phyloP scores from a whole-genome alignment of 2,113 vertebrate genomes.

The Rhinolophus sinicus region DNA sequence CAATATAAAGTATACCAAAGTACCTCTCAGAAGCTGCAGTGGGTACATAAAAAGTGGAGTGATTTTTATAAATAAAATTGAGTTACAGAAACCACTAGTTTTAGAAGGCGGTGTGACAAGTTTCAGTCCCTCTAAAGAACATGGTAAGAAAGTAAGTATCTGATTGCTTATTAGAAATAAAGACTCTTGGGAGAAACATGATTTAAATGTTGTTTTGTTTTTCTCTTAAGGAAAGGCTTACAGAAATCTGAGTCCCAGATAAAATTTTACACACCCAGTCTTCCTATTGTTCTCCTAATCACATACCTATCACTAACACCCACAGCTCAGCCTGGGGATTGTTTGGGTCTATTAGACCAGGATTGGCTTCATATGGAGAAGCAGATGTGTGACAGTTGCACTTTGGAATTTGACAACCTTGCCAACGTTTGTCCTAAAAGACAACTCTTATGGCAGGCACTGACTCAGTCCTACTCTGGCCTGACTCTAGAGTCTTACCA shows the following conservation, averaged over 20 bases:
- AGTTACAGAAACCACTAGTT: background rate
- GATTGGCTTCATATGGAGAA: background rate
- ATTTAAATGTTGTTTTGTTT: background rate
- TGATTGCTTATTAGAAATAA: background rate
- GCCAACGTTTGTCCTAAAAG: background rate
- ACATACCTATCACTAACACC: background rate
- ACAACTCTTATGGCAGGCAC: background rate
- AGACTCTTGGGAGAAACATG: background rate
- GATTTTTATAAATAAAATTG: background rate
- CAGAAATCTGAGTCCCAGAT: background rate
- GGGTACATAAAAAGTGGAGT: background rate
- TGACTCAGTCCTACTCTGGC: background rate
- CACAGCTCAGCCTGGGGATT: too few relatives aligned
- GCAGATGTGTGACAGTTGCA: background rate
- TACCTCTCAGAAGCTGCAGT: background rate
- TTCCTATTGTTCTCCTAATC: background rate
- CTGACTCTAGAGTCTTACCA: background rate
- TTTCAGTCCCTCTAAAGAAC: background rate
- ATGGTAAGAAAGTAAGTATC: background rate
- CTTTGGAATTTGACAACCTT: background rate
- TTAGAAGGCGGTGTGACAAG: background rate
- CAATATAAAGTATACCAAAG: background rate
- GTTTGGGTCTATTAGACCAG: background rate
- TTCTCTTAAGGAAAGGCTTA: background rate
- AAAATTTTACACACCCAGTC: background rate